phyloP scores from a whole-genome alignment of 2,888 invertebrate genomes.

The Dorcus parallelipipedus region DNA sequence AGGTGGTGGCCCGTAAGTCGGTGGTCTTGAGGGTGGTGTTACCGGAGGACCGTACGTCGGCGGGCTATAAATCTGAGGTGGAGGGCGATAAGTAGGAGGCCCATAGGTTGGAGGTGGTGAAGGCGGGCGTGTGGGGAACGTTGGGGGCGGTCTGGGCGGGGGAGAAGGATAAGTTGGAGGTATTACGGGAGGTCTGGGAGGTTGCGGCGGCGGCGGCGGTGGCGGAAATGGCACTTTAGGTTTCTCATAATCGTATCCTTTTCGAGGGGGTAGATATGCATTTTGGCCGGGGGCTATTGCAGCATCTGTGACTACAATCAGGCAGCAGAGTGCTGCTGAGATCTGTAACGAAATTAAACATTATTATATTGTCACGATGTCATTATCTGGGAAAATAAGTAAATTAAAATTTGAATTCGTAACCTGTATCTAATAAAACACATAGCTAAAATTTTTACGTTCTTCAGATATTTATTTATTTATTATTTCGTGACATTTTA shows the following conservation, averaged over 20 bases:
- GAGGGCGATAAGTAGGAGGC: conserved; percentile 17
- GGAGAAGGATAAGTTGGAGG: conserved; percentile 20
- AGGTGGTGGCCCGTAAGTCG: conserved; percentile 9
- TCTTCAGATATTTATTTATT: too few relatives aligned
- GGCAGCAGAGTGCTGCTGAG: conserved; percentile 51
- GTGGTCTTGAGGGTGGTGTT: conserved; percentile 4
- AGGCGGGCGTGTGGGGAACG: conserved; percentile 4
- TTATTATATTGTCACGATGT: too few relatives aligned
- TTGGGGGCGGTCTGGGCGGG: too few relatives aligned
- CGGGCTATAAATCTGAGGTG: not conserved
- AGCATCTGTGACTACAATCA: conserved; percentile 48
- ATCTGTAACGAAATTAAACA: conserved; percentile 48
- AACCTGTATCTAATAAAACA: too few relatives aligned
- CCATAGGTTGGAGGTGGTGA: conserved; percentile 18
- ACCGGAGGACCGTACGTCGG: conserved; percentile 17
- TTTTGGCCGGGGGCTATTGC: conserved; percentile 63
- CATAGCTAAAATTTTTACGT: too few relatives aligned
- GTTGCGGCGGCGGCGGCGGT: conserved; percentile 29
- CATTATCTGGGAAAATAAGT: too few relatives aligned
- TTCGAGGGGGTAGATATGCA: conserved; percentile 72
- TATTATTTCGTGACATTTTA: too few relatives aligned
- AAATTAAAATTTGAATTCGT: too few relatives aligned
- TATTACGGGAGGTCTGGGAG: conserved; percentile 15
- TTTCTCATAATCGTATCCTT: conserved; percentile 71
- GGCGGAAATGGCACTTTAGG: conserved; percentile 61